Evolutionary conservation across 1,140 invertebrate genomes (phyloP).

Genomic region (Trichogramma pretiosum): DNA sequence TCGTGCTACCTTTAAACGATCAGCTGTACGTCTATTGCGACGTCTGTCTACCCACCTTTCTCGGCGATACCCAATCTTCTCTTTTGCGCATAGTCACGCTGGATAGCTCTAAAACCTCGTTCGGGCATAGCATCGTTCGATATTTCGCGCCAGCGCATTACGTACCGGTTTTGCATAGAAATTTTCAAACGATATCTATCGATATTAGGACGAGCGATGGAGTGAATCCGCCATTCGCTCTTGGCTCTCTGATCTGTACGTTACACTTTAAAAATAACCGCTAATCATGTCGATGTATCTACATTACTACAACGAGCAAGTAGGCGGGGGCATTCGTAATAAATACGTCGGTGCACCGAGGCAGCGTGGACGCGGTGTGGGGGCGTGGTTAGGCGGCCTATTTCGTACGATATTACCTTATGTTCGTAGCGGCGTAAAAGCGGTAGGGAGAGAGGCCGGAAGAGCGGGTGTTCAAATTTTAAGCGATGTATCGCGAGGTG

Average conservation of each 20-base stretch:
- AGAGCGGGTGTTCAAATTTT: not conserved
- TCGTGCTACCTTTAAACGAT: slow-evolving; percentile 7
- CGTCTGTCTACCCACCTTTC: slow-evolving; percentile 19
- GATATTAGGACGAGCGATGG: slow-evolving; percentile 19
- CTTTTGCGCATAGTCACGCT: slow-evolving; percentile 16
- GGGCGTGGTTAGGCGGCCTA: not conserved
- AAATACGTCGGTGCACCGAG: slow-evolving; percentile 10
- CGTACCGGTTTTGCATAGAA: slow-evolving; percentile 10
- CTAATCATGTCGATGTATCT: not conserved
- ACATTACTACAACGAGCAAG: slow-evolving; percentile 4
- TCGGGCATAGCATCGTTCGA: slow-evolving; percentile 7
- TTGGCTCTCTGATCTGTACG: slow-evolving; percentile 20
- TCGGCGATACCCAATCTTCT: slow-evolving; percentile 20
- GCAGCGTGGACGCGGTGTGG: slow-evolving; percentile 1
- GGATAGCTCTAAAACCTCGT: slow-evolving; percentile 8
- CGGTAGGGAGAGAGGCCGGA: not conserved
- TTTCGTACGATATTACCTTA: not conserved
- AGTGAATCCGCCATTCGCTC: slow-evolving; percentile 19
- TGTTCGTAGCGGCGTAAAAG: not conserved
- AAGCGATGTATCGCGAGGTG: too few relatives aligned
- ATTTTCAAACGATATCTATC: slow-evolving; percentile 16
- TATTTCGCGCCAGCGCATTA: slow-evolving; percentile 12
- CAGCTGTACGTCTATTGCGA: slow-evolving; percentile 24
- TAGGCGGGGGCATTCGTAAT: slow-evolving; percentile 3
- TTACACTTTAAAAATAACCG: slow-evolving; percentile 18